Evolutionary conservation across 2,888 invertebrate species (phyloP).

Genomic region (Drosophila fulvimacula): DNA sequence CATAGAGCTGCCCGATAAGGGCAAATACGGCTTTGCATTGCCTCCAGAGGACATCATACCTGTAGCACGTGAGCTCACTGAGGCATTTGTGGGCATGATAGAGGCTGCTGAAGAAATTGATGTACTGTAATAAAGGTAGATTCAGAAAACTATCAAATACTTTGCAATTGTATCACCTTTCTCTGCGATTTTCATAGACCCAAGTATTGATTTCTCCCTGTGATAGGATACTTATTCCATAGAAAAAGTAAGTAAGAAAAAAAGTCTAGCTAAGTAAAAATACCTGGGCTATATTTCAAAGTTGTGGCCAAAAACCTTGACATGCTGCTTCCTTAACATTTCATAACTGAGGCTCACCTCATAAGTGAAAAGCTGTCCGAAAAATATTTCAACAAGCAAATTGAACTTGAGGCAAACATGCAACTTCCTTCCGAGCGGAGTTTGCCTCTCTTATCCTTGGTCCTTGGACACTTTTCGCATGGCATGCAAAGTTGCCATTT

Average conservation of each 20-base stretch:
- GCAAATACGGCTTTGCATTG: slow-evolving; percentile 88
- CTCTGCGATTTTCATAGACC: too few relatives aligned
- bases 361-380: slow-evolving; percentile 45
- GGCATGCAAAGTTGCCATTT: slow-evolving; percentile 70
- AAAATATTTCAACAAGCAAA: slow-evolving; percentile 70
- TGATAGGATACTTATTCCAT: too few relatives aligned
- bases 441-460: slow-evolving; percentile 62
- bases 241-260: background rate
- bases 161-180: background rate
- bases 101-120: slow-evolving; percentile 84
- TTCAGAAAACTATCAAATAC: background rate
- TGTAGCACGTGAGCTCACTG: slow-evolving; percentile 87
- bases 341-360: slow-evolving; percentile 15
- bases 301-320: slow-evolving; percentile 29
- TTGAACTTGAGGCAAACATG: slow-evolving; percentile 75
- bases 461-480: slow-evolving; percentile 39
- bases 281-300: slow-evolving; percentile 63
- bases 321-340: slow-evolving; percentile 11
- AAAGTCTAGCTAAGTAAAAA: slow-evolving; percentile 62
- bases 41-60: slow-evolving; percentile 88
- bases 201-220: background rate
- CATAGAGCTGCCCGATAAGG: slow-evolving; percentile 88
- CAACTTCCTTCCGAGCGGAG: slow-evolving; percentile 69
- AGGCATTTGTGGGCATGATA: slow-evolving; percentile 86
- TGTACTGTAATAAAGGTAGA: slow-evolving; percentile 63